Base-by-base conservation (phyloP, 1,140 invertebrate species). In the Philotrypesis tridentata region DNA sequence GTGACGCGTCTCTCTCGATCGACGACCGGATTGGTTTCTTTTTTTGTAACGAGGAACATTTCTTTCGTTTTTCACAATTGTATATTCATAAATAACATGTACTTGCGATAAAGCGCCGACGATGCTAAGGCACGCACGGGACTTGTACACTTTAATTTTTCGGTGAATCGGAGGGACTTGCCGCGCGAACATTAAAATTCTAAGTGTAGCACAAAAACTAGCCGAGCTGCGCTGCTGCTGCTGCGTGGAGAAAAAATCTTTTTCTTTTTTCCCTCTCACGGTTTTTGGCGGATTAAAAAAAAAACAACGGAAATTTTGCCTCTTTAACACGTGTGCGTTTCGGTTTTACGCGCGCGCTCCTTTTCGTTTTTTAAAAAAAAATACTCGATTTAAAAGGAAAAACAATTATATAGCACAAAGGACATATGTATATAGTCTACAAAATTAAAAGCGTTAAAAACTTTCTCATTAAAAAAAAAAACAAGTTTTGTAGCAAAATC, bases 21-120 rank as follows among this genome's bases (percentile, higher is more conserved):
- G 70, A 65, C 79, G 79, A 74, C 71, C 71, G 70, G 79, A 75
- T 81, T 76, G n/a, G n/a, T n/a, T n/a, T n/a, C n/a, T n/a, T n/a
- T n/a, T n/a, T n/a, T n/a, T n/a, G n/a, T n/a, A 76, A 63, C 67
- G 80, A 82, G 80, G 80, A 82, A 82, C 80, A 82, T 82, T 72
- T n/a, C n/a, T n/a, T 37, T 37, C 33, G 75, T 82, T 82, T 82
- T 65, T 48, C 43, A 17, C 55, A 55, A n/a, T 71, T 77, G 43
- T 29, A 60, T n/a, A 21, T 29, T 55, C 17, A 14, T 55, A 72
- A 77, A 72, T 76, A 43, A 72, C 0, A 68, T 31, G 27, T 48
- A n/a, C n/a, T n/a, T n/a, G n/a, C n/a, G n/a, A n/a, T 43, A 29
- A 72, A 72, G 74, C 48, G 67, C 55, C 67, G 17, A 37, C 17